Conservation (phyloP, 2,113 vertebrate species). For the Labeo catla region DNA sequence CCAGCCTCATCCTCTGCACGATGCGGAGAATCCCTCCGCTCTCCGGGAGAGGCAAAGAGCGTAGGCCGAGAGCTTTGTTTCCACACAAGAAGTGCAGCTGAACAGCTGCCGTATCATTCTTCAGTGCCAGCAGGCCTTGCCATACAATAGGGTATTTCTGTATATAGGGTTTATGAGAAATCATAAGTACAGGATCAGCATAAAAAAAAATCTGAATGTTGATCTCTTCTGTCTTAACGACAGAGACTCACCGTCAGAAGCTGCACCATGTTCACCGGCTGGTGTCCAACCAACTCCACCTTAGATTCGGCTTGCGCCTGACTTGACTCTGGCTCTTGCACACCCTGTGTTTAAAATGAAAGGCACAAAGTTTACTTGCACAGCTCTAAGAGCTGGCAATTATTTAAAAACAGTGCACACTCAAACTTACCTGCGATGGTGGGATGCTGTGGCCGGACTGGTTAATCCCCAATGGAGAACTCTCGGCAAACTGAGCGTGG, state of each 20-base stretch:
- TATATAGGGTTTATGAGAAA: neutral
- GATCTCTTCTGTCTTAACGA: neutral
- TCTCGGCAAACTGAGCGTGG: conserved; percentile 80
- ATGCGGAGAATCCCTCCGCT: conserved; percentile 90
- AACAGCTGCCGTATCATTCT: conserved; percentile 96
- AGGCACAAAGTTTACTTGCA: neutral
- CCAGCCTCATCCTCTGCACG: conserved; percentile 95
- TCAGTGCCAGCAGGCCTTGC: conserved; percentile 95
- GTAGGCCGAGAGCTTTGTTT: conserved; percentile 93
- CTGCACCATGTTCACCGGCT: conserved; percentile 95
- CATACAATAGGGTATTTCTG: conserved; percentile 98
- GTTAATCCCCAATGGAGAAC: conserved; percentile 76
- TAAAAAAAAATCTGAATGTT: too few relatives aligned
- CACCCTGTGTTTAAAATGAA: conserved; percentile 64
- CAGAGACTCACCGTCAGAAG: conserved; percentile 86
- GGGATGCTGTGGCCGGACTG: conserved; percentile 85
- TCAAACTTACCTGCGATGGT: conserved; percentile 82
- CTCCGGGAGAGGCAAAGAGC: conserved; percentile 90
- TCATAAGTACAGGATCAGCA: neutral
- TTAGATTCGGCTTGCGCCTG: conserved; percentile 82
- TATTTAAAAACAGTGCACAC: neutral
- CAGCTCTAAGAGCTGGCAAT: neutral
- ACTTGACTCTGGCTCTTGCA: conserved; percentile 77
- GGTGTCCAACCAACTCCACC: conserved; percentile 77
- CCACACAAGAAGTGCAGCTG: conserved; percentile 97